Base-by-base conservation (phyloP, 2,888 invertebrate genomes). In the Andrena dorsata region DNA sequence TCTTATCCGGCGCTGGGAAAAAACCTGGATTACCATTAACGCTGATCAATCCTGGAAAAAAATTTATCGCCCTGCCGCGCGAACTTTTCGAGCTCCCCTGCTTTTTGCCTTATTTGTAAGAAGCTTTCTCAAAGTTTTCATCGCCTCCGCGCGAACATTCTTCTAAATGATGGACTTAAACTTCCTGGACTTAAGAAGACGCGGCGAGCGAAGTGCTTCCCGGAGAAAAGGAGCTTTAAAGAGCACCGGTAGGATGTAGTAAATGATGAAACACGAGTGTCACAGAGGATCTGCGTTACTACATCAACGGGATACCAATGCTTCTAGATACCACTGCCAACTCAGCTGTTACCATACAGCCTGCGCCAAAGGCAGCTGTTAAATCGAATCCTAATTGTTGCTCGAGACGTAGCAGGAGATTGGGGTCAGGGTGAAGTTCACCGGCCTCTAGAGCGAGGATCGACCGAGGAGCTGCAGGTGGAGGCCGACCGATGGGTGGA, bases 381-480 rank as follows among this genome's bases (percentile, higher is more conserved):
- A 30, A 26, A 16, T 6, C 13, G 41, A 61, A 66, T 76, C 30
- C 30, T 20, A 76, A 70, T 73, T 65, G 64, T 51, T 63, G 30
- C 35, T 13, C 16, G 16, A 32, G 66, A 49, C 41, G 63, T 72
- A n/a, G 68, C 53, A 70, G 26, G 8, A 65, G 47, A 85, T 76
- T 61, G 69, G 16, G 49, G 60, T 56, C 61, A 72, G 58, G 76
- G 80, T 77, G 74, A 82, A 79, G 80, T 84, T 82, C 63, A 78
- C 16, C 61, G 10, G 35, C 53, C 41, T 74, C 75, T 73, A 63
- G 65, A 78, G 70, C 68, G 61, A 63, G 41, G 68, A 63, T 58
- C 58, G 41, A 70, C 82, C 71, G 60, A 76, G 70, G 60, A 49
- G 73, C 58, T 60, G 79, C 83, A 86, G 82, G 83, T 82, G 85